Percentiles rank a stretch among this genome's conserved stretches.
Evolutionary conservation across 2,797 vertebrate species (phyloP).

Genomic region (Lemur catta): DNA sequence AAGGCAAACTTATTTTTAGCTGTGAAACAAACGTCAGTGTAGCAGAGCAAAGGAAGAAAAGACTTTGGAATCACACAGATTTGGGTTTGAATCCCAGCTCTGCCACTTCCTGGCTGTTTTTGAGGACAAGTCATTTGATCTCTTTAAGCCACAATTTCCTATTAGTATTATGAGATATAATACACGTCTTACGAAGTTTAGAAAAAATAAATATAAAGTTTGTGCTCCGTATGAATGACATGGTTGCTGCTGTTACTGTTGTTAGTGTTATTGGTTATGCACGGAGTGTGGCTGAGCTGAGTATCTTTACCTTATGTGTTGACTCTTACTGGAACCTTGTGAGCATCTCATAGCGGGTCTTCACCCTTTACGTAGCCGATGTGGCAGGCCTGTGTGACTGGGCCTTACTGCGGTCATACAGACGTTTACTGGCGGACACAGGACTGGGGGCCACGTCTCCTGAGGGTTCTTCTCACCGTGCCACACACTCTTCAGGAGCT

Average conservation of each 20-base stretch:
- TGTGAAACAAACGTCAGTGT: rapidly evolving
- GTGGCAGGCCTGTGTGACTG: rapidly evolving
- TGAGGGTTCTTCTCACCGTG: background rate
- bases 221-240: background rate
- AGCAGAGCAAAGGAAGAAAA: background rate
- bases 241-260: rapidly evolving
- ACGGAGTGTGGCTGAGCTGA: background rate
- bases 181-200: background rate
- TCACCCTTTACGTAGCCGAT: background rate
- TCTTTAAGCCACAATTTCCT: background rate
- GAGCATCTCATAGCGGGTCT: background rate
- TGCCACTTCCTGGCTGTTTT: background rate
- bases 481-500: background rate
- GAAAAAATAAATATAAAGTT: rapidly evolving
- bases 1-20: background rate
- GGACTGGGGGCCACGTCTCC: background rate
- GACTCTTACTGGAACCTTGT: background rate
- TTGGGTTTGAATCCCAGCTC: background rate
- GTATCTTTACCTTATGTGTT: background rate
- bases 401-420: rapidly evolving
- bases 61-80: background rate
- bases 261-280: background rate
- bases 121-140: background rate
- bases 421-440: rapidly evolving
- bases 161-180: background rate